A percentile compares a stretch with the other conserved stretches of the same genome.
phyloP scores from a whole-genome alignment of 2,113 vertebrate genomes.

The human region DNA sequence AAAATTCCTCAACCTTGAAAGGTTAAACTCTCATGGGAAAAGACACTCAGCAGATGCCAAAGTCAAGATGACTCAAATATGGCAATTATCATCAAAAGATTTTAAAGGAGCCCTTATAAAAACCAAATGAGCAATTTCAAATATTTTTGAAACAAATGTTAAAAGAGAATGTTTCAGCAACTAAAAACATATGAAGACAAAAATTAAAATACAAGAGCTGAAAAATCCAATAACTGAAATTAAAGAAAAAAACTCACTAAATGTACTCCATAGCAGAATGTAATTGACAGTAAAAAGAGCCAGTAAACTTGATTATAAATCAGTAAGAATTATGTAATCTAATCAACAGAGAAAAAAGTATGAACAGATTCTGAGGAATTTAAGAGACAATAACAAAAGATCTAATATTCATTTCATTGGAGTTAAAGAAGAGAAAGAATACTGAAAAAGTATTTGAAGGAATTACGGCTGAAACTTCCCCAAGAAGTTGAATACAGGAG shows the following conservation, averaged over 20 bases:
- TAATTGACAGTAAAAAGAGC: background rate
- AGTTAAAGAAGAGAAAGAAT: background rate
- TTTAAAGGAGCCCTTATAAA: background rate
- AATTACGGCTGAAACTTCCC: background rate
- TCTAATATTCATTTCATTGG: background rate
- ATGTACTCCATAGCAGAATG: background rate
- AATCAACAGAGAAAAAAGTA: background rate
- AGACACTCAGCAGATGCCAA: background rate
- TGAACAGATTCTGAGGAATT: background rate
- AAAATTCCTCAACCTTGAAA: background rate
- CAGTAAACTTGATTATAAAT: background rate
- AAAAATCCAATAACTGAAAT: background rate
- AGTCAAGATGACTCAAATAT: background rate
- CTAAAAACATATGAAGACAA: background rate
- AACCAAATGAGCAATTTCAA: background rate
- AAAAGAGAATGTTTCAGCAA: background rate
- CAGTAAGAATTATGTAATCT: background rate
- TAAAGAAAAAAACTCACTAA: background rate
- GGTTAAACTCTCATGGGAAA: background rate
- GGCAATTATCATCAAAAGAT: background rate
- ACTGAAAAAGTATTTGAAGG: background rate
- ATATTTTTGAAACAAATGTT: background rate
- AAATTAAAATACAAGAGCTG: background rate
- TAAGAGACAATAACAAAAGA: background rate
- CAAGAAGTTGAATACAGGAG: background rate